Evolutionary conservation across 2,113 vertebrate genomes (phyloP).

Genomic region (Sinocyclocheilus anophthalmus): DNA sequence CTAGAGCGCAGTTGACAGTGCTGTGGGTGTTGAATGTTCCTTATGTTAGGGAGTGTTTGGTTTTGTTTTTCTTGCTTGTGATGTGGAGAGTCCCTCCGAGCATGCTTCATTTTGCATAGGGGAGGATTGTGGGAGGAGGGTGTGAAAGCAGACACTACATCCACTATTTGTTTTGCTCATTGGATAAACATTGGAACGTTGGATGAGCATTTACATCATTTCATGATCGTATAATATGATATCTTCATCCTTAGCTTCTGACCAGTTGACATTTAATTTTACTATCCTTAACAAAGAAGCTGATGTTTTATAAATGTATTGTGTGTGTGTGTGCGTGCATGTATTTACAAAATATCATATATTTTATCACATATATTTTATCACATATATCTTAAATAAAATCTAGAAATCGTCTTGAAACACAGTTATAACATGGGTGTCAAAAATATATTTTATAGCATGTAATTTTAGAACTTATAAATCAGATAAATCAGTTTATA

Average conservation of each 20-base stretch:
- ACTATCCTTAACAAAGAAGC: background rate
- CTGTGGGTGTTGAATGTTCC: background rate
- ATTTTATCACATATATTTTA: background rate
- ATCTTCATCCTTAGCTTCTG: background rate
- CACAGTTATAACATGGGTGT: background rate
- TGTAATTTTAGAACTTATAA: too few relatives aligned
- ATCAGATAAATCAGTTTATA: background rate
- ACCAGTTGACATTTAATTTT: background rate
- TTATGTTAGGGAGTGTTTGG: background rate
- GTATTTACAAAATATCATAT: too few relatives aligned
- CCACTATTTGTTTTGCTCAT: background rate
- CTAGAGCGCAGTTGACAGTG: background rate
- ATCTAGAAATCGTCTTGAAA: background rate
- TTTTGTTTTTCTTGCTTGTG: background rate
- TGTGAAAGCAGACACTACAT: background rate
- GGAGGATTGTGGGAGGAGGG: background rate
- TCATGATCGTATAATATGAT: background rate
- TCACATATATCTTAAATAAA: background rate
- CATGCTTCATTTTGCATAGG: background rate
- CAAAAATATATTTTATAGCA: background rate
- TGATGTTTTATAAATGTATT: too few relatives aligned
- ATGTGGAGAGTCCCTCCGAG: background rate
- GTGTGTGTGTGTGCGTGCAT: too few relatives aligned
- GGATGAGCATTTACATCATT: background rate
- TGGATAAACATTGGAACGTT: too few relatives aligned